A percentile compares a stretch with the other conserved stretches of the same genome.
Evolutionary conservation across 2,797 vertebrate species (phyloP).

Genomic region (Acipenser transmontanus): DNA sequence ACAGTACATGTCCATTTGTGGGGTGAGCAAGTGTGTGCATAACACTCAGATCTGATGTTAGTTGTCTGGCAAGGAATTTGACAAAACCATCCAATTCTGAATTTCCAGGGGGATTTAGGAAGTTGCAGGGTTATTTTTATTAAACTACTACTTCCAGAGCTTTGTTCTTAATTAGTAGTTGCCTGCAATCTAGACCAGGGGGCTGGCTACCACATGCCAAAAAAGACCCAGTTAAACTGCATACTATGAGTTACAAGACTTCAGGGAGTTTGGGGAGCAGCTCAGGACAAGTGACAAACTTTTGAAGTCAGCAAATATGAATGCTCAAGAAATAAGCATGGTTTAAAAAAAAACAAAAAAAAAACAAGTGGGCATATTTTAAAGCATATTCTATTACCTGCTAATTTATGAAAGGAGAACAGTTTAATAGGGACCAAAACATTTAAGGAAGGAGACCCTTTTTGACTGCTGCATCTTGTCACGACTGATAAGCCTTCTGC

Average conservation of each 20-base stretch:
- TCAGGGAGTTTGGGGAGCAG: slow-evolving; percentile 8
- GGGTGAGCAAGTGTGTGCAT: too few relatives aligned
- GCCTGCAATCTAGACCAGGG: slow-evolving; percentile 31
- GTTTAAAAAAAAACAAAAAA: too few relatives aligned
- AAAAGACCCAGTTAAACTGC: slow-evolving; percentile 25
- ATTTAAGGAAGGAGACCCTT: too few relatives aligned
- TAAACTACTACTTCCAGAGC: slow-evolving; percentile 23
- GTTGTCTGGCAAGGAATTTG: background rate
- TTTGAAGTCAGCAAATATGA: background rate
- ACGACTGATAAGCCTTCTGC: too few relatives aligned
- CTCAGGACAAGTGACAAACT: slow-evolving; percentile 8
- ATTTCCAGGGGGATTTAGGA: slow-evolving; percentile 20
- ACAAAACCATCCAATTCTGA: slow-evolving; percentile 6
- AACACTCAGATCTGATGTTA: background rate
- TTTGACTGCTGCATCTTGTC: too few relatives aligned
- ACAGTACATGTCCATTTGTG: background rate
- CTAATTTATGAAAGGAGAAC: too few relatives aligned
- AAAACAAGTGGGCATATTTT: too few relatives aligned
- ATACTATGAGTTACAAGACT: slow-evolving; percentile 21
- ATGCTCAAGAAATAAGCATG: too few relatives aligned
- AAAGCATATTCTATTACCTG: too few relatives aligned
- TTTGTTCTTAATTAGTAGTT: slow-evolving; percentile 32
- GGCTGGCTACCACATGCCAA: slow-evolving; percentile 27
- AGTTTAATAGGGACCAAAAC: too few relatives aligned
- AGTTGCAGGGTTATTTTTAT: slow-evolving; percentile 15